phyloP scores from a whole-genome alignment of 2,797 vertebrate species.

The Xenopus petersii region DNA sequence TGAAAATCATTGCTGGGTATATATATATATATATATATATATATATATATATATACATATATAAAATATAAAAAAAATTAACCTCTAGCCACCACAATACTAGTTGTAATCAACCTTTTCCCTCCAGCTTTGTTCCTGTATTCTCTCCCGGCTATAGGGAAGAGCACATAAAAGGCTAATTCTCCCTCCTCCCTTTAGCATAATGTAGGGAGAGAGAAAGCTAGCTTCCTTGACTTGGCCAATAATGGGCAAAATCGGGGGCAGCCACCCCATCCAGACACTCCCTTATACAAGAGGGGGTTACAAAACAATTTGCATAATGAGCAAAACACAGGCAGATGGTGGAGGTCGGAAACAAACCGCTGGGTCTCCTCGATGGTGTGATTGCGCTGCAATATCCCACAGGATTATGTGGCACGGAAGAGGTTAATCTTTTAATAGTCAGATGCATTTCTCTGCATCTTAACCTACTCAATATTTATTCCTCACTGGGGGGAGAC shows the following conservation, averaged over 20 bases:
- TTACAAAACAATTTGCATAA: conserved; percentile 27
- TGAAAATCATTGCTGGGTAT: not conserved
- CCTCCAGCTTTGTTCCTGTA: not conserved
- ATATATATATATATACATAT: not conserved
- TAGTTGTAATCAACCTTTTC: too few relatives aligned
- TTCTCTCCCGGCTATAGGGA: not conserved
- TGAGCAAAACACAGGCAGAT: conserved; percentile 38
- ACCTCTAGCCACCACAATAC: too few relatives aligned
- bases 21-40: not conserved
- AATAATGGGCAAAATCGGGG: not conserved
- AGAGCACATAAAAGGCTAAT: conserved; percentile 27
- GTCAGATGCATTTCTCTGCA: conserved; percentile 1
- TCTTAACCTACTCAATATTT: conserved; percentile 8
- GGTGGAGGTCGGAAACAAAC: not conserved
- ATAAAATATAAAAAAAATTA: not conserved
- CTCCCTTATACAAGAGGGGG: conserved; percentile 10
- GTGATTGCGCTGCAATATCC: not conserved
- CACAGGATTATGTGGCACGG: not conserved
- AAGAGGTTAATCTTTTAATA: not conserved
- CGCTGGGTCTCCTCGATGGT: not conserved
- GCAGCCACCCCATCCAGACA: not conserved
- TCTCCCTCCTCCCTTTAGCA: conserved; percentile 11
- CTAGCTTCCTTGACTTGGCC: not conserved
- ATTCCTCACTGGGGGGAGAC: not conserved
- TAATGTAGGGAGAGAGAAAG: conserved; percentile 25